Base-by-base conservation (phyloP, 2,888 invertebrate genomes). In the Tenthredo scrophulariae region DNA sequence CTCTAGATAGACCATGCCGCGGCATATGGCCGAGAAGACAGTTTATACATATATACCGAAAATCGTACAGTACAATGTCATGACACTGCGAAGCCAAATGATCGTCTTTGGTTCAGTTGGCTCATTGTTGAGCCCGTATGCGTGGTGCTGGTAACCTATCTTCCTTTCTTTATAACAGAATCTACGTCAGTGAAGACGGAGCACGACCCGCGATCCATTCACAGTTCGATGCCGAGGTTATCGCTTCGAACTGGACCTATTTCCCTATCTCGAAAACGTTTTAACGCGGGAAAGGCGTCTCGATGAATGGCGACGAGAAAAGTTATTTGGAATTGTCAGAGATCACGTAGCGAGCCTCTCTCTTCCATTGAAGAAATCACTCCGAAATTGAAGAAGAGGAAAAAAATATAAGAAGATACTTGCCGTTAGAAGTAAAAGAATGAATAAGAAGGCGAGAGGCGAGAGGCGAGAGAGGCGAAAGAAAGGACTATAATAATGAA, bases 151-250 rank as follows among this genome's bases (percentile, higher is more conserved):
- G 46, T 7, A 58, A 37, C 86, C 88, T 90, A 90, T 90, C 90
- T 89, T 86, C 80, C 58, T 80, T 88, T 87, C 88, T 86, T 88
- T 89, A 85, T 79, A 70, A n/a, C 40, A 70, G 74, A 87, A 89
- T 90, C 89, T 90, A 75, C 40, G 37, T 62, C 50, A 29, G 46
- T 37, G 72, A n/a, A 67, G 67, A 83, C 46, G 83, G 83, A 67
- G 40, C 83, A 83, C 70, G 83, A 83, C 83, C 83, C 83, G 67
- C 46, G 46, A 46, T 67, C 67, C 70, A 83, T 83, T 83, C 83
- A 83, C 43, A 50, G 18, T 83, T 46, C 83, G 46, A 29, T 50
- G 67, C 26, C 83, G 83, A 6, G 83, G 83, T 83, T 83, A 83
- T 83, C 83, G 83, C 46, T 70, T 26, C 67, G 70, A 46, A 83